A percentile compares a stretch with the other conserved stretches of the same genome.
Conservation (phyloP, 2,113 vertebrate species). For the Aspiorhynchus laticeps region DNA sequence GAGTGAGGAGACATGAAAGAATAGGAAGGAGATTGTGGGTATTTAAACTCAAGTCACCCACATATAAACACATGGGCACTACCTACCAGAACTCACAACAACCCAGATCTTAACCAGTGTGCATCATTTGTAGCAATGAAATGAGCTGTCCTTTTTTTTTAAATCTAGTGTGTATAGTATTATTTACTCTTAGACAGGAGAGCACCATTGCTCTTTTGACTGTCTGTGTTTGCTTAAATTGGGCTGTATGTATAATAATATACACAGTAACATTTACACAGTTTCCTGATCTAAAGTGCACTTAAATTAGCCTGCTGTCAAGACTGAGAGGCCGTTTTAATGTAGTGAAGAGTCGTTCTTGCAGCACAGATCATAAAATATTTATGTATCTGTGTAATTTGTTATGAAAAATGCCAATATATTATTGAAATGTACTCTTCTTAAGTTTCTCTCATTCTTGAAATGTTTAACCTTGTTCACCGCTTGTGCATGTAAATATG, state of each 20-base stretch:
- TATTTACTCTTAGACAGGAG: slow-evolving; percentile 4
- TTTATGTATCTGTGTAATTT: background rate
- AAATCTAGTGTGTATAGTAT: background rate
- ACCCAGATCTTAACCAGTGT: background rate
- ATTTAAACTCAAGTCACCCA: background rate
- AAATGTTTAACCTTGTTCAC: slow-evolving; percentile 10
- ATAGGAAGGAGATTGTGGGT: background rate
- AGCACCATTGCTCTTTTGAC: background rate
- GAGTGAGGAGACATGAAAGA: background rate
- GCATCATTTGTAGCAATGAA: background rate
- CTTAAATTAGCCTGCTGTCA: slow-evolving; percentile 30
- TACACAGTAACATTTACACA: background rate
- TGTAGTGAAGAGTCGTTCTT: background rate
- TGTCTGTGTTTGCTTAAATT: background rate
- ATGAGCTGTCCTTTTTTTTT: background rate
- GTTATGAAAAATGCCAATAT: background rate
- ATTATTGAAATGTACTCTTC: background rate
- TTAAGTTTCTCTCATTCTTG: background rate
- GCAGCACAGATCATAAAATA: background rate
- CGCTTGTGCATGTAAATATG: background rate
- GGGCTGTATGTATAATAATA: background rate
- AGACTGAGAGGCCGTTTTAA: background rate
- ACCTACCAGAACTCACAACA: background rate
- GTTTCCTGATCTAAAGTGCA: slow-evolving; percentile 35
- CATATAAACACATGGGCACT: background rate